These are phyloP conservation scores for Indicator indicator DNA, from an alignment of 2,113 vertebrate species.

Conservation along the genomic window DNA sequence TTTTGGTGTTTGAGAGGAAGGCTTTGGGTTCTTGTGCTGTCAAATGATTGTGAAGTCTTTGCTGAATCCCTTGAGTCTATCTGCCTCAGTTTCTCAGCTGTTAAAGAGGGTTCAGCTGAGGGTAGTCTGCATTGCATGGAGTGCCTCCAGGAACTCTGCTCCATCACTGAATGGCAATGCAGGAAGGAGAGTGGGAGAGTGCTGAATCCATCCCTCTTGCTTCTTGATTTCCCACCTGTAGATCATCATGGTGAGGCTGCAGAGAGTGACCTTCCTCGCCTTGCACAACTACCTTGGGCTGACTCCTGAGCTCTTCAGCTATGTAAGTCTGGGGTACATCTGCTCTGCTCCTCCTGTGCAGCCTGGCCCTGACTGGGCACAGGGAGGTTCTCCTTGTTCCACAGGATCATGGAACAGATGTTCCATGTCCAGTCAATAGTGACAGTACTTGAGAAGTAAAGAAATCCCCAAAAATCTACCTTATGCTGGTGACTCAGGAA, in stretches of 20 bases:
- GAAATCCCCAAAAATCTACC: not conserved
- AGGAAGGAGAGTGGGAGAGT: not conserved
- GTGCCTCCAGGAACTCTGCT: not conserved
- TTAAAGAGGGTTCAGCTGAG: not conserved
- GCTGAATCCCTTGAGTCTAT: not conserved
- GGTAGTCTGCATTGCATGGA: not conserved
- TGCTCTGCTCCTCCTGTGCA: not conserved
- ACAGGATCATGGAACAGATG: not conserved
- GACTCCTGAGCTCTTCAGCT: slow-evolving; percentile 92
- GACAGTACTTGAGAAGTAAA: not conserved
- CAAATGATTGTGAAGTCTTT: not conserved
- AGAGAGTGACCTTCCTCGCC: slow-evolving; percentile 93
- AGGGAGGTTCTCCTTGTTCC: not conserved
- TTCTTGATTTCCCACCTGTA: slow-evolving; percentile 16
- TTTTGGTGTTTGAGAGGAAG: not conserved
- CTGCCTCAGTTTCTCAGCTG: not conserved
- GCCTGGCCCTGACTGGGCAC: not conserved
- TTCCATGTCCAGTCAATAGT: not conserved
- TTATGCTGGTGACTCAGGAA: not conserved
- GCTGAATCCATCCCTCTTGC: not conserved
- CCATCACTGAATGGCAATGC: not conserved
- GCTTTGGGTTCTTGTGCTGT: not conserved
- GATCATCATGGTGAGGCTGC: slow-evolving; percentile 97
- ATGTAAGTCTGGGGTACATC: slow-evolving; percentile 75
- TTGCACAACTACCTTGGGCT: slow-evolving; percentile 95